These are phyloP conservation scores for Corvus hawaiiensis DNA, from an alignment of 2,113 vertebrate genomes.

Conservation along the genomic window DNA sequence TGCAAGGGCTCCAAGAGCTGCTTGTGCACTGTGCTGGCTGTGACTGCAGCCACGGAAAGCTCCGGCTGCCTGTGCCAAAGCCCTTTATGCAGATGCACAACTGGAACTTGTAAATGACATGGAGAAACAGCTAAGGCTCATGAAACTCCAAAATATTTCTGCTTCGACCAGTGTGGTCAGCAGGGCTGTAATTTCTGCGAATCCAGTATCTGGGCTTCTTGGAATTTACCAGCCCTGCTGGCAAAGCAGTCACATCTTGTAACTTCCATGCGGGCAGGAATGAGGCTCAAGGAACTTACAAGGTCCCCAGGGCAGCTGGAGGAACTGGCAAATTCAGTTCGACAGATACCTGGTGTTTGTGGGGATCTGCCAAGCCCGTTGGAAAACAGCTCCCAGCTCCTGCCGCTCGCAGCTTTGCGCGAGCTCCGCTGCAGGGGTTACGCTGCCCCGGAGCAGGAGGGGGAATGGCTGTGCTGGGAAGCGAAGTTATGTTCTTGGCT, in stretches of 20 bases:
- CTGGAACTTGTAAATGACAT: background rate
- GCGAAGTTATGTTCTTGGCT: background rate
- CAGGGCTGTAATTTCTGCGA: constrained; percentile 48
- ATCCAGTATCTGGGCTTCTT: constrained; percentile 31
- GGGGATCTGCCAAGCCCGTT: constrained; percentile 12
- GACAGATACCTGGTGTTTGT: constrained; percentile 1
- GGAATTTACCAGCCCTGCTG: constrained; percentile 34
- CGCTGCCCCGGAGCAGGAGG: background rate
- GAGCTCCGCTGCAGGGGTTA: background rate
- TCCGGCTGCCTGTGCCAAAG: constrained; percentile 3
- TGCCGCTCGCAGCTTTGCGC: background rate
- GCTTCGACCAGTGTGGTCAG: constrained; percentile 16
- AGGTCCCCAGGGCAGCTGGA: constrained; percentile 23
- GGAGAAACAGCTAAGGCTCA: constrained; percentile 3
- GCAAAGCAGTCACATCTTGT: background rate
- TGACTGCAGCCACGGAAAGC: background rate
- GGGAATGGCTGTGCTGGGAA: background rate
- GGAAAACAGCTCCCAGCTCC: background rate
- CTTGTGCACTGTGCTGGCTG: background rate
- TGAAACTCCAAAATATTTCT: constrained; percentile 13
- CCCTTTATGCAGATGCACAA: constrained; percentile 9
- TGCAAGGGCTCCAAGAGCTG: background rate
- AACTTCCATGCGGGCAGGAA: background rate
- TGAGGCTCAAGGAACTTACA: constrained; percentile 9
- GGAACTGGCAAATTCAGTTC: background rate